Evolutionary conservation across 2,797 vertebrate genomes (phyloP).

Genomic region (Harpagifer antarcticus): DNA sequence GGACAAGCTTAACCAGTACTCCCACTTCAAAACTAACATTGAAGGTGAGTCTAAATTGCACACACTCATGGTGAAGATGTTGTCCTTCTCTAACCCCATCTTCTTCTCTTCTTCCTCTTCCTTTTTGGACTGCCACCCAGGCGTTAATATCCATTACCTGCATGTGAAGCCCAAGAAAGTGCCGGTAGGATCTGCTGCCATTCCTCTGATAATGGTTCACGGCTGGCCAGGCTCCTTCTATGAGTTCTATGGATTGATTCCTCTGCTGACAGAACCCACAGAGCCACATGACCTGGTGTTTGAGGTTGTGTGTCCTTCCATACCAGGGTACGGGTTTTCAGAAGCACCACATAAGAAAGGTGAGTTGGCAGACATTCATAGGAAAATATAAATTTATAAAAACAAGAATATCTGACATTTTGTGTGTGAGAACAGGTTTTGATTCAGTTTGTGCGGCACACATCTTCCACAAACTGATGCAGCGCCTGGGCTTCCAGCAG

Average conservation of each 20-base stretch:
- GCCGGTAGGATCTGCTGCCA: constrained; percentile 70
- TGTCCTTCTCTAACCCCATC: background rate
- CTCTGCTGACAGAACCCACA: constrained; percentile 84
- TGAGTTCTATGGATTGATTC: constrained; percentile 91
- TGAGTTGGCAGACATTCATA: constrained; percentile 52
- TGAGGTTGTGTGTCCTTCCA: constrained; percentile 93
- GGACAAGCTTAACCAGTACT: constrained; percentile 88
- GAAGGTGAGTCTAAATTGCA: constrained; percentile 82
- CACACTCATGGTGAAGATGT: background rate
- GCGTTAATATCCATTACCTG: constrained; percentile 90
- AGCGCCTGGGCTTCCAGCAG: constrained; percentile 87
- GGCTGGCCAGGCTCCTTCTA: constrained; percentile 94
- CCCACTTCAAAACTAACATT: constrained; percentile 91
- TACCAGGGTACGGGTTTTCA: constrained; percentile 93
- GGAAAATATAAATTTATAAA: background rate
- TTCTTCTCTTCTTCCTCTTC: background rate
- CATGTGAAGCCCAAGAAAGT: constrained; percentile 86
- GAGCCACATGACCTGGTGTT: constrained; percentile 76
- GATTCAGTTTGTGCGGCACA: constrained; percentile 84
- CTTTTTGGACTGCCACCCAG: constrained; percentile 61
- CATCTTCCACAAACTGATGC: constrained; percentile 93
- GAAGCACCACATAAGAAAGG: constrained; percentile 89
- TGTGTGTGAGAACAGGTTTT: constrained; percentile 81
- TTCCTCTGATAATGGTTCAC: constrained; percentile 91
- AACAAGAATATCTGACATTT: background rate